Base-by-base conservation (phyloP, 2,888 invertebrate species). In the Gerris lacustris region DNA sequence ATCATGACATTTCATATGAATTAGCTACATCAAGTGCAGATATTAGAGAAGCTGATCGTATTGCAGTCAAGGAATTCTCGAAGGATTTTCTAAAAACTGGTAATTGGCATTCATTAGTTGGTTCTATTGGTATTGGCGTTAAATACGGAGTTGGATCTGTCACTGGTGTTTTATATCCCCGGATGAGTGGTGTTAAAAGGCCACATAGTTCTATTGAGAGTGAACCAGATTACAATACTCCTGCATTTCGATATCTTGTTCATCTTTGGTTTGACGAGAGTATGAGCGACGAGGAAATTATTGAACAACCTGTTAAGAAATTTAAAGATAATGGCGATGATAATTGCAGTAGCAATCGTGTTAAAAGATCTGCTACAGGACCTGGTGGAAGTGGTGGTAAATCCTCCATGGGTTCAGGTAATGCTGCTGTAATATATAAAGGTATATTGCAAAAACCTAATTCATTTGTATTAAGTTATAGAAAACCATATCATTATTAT, bases 81-180 rank as follows among this genome's bases (percentile, higher is more conserved):
- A 67, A 44, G 45, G 67, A 70, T 66, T 70, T 67, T 67, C 17
- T 47, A 45, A 62, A 62, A 43, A 70, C 66, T 66, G n/a, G 55
- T 43, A 70, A 70, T 70, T 70, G 11, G 45, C 67, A 66, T 70
- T 31, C 4, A 43, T 47, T 70, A 66, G 43, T 70, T 18, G 70
- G 70, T 70, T 44, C 9, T 44, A 18, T 47, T 66, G 47, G 66
- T 7, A 15, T 69, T 18, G n/a, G 69, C 6, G 69, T 69, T 66
- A 70, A 67, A 44, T 70, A 70, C 47, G 11, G 6, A 44, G 44
- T 45, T 45, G 69, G 66, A 43, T 45, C 66, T 17, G 6, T 66
- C n/a, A 43, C 66, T 17, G n/a, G 69, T 45, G 69, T 69, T 66
- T 44, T 62, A n/a, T 69, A 69, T 18, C 69, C 69, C 9, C 1